Evolutionary conservation across 1,140 invertebrate genomes (phyloP), one percentile per base, ranked within the genome.

Genomic region (Pectinophora gossypiella): DNA sequence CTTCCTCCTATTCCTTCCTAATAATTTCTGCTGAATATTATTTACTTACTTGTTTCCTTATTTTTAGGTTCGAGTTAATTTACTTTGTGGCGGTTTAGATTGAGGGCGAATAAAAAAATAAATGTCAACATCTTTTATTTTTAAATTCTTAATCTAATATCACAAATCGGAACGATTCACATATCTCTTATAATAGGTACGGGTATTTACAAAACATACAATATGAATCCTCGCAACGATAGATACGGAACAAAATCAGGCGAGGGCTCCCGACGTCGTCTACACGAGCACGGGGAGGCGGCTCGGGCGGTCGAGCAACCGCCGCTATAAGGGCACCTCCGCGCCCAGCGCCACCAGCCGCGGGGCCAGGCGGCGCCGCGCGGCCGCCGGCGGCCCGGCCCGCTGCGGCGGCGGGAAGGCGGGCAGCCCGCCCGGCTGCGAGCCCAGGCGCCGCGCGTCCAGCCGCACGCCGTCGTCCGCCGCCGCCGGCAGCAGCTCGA

Each of bases 361-460:
- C 32, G 20, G 22, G 19, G 40, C 48, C 5, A 3, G 42, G 16
- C 18, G 42, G 3, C 32, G 22, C 38, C 56, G 68, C 10, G 56
- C 66, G 53, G 49, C 48, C 32, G 6, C 60, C 48, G n/a, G 57
- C 58, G 32, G 58, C 54, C 7, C 15, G 45, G 4, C 44, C 27
- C 9, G 49, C 59, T 10, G 38, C 54, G 18, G 23, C 43, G 13
- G 42, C 43, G 22, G 59, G 27, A 32, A 32, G 9, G 27, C 9
- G 2, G 27, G 27, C 27, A 32, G n/a, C n/a, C 59, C 60, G 0
- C 50, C 47, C 13, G 19, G 22, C 15, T 60, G 36, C 20, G 38
- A 59, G 1, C 43, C 47, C 19, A 78, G 55, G 12, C 64, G 62
- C 23, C 65, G 62, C 12, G 68, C 51, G 43, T 79, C 70, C 42